A percentile compares a stretch with the other conserved stretches of the same genome.
phyloP scores from a whole-genome alignment of 2,797 vertebrate genomes.

The Allobates femoralis region DNA sequence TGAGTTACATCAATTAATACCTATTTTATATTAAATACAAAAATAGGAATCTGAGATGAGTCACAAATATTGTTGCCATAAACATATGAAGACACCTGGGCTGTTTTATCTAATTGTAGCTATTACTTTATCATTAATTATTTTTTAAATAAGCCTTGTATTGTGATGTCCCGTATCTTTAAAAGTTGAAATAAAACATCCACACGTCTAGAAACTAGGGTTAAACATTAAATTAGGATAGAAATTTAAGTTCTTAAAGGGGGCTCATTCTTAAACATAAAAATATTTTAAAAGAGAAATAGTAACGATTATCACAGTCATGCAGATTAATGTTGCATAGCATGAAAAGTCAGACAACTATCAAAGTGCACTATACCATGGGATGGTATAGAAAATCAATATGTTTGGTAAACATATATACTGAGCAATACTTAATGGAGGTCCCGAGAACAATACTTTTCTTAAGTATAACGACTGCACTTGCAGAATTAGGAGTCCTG shows the following conservation, averaged over 20 bases:
- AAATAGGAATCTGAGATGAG: constrained; percentile 33
- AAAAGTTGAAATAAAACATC: background rate
- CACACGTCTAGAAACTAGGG: background rate
- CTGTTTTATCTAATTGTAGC: background rate
- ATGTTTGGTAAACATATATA: constrained; percentile 4
- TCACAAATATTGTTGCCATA: background rate
- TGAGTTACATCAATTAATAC: constrained; percentile 19
- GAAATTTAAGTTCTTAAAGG: background rate
- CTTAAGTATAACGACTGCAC: background rate
- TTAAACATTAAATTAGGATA: background rate
- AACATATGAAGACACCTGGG: constrained; percentile 2
- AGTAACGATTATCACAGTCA: constrained; percentile 5
- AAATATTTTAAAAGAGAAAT: constrained; percentile 14
- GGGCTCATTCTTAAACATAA: background rate
- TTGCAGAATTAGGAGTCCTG: constrained; percentile 79
- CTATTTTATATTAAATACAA: constrained; percentile 36
- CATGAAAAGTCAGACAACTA: constrained; percentile 22
- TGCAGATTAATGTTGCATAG: constrained; percentile 53
- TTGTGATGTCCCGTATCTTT: background rate
- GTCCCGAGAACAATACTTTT: constrained; percentile 1
- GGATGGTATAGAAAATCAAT: constrained; percentile 27
- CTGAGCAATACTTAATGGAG: constrained; percentile 22
- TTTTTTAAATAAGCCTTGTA: background rate
- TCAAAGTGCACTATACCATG: constrained; percentile 30
- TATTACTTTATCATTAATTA: background rate